Evolutionary conservation across 1,140 invertebrate genomes (phyloP).

Genomic region (Drosophila sp.): DNA sequence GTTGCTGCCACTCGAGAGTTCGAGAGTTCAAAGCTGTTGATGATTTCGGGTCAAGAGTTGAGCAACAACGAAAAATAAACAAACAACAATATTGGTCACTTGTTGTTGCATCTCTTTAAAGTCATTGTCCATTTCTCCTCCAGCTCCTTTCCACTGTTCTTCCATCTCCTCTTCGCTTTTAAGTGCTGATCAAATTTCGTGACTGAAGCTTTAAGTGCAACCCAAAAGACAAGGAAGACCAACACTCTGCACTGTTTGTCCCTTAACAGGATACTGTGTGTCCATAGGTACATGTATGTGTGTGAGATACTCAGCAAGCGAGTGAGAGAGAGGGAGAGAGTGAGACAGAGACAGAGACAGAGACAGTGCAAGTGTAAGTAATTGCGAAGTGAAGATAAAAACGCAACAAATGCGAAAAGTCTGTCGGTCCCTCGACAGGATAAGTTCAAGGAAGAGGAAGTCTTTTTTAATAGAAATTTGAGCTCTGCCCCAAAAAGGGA

Average conservation of each 20-base stretch:
- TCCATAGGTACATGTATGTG: conserved; percentile 15
- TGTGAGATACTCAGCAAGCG: conserved; percentile 4
- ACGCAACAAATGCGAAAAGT: conserved; percentile 64
- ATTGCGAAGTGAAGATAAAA: conserved; percentile 70
- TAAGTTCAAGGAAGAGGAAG: conserved; percentile 26
- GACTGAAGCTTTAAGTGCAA: conserved; percentile 71
- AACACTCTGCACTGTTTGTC: conserved; percentile 43
- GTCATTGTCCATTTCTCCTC: background rate
- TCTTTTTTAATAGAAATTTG: conserved; percentile 60
- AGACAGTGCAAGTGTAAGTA: conserved; percentile 36
- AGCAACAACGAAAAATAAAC: conserved; percentile 36
- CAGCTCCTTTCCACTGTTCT: background rate
- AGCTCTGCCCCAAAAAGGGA: conserved; percentile 26
- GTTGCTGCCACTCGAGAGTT: conserved; percentile 22
- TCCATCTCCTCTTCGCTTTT: conserved; percentile 40
- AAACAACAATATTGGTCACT: conserved; percentile 41
- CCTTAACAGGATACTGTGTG: conserved; percentile 60
- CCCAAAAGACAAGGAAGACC: conserved; percentile 31
- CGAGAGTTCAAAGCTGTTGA: conserved; percentile 68
- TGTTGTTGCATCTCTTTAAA: conserved; percentile 60
- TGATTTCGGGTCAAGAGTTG: conserved; percentile 72
- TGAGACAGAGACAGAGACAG: background rate
- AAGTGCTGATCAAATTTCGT: conserved; percentile 79
- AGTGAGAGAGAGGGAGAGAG: background rate
- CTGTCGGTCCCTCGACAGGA: conserved; percentile 11